phyloP scores from a whole-genome alignment of 2,113 vertebrate genomes.

The Tachysurus fulvidraco region DNA sequence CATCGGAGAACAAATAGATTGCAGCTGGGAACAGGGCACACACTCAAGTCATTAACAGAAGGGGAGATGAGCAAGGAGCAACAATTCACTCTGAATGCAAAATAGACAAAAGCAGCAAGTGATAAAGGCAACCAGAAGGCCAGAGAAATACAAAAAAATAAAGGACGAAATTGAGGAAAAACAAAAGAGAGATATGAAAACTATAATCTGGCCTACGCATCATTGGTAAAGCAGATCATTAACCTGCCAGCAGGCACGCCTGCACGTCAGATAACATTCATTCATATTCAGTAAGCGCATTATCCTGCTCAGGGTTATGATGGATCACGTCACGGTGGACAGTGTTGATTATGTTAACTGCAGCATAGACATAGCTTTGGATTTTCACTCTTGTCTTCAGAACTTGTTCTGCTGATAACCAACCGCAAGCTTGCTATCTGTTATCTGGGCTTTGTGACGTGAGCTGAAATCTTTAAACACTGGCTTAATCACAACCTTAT shows the following conservation, averaged over 20 bases:
- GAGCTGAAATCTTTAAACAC: background rate
- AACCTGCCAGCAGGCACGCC: conserved; percentile 2
- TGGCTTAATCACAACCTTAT: background rate
- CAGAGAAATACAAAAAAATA: background rate
- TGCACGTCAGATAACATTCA: background rate
- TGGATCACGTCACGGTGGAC: background rate
- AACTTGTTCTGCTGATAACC: conserved; percentile 5
- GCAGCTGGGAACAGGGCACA: conserved; percentile 31
- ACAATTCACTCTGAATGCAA: conserved; percentile 42
- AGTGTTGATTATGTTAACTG: no score
- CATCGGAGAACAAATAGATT: conserved; percentile 35
- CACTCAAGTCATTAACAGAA: conserved; percentile 40
- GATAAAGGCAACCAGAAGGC: background rate
- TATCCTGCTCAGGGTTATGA: conserved; percentile 3
- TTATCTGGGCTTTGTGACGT: background rate
- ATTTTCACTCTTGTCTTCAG: background rate
- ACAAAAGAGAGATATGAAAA: background rate
- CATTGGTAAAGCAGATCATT: conserved; percentile 20
- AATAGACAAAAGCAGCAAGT: conserved; percentile 3
- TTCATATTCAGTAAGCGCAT: background rate
- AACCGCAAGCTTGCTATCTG: background rate
- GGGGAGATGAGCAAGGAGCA: conserved; percentile 32
- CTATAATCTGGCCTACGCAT: background rate
- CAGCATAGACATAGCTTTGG: background rate
- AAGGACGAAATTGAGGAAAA: background rate